Percentiles rank a stretch among this genome's conserved stretches.
These are phyloP conservation scores for Brachionus paranguensis DNA, from an alignment of 1,140 invertebrate species.

Conservation along the genomic window DNA sequence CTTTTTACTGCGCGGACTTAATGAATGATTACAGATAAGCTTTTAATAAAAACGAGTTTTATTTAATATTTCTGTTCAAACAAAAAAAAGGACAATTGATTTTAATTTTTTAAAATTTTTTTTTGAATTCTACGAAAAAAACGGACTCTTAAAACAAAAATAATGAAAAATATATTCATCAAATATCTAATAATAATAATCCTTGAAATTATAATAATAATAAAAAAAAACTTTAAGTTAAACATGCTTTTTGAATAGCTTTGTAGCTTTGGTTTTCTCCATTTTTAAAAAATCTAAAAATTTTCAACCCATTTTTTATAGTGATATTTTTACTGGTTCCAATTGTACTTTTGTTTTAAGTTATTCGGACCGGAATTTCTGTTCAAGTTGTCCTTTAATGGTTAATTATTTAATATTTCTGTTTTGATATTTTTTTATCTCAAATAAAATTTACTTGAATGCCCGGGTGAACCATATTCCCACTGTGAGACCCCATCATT, in stretches of 20 bases:
- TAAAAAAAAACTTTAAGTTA: neutral
- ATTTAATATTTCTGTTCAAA: slow-evolving; percentile 31
- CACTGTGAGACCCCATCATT: slow-evolving; percentile 5
- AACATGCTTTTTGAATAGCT: neutral
- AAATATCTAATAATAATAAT: slow-evolving; percentile 1
- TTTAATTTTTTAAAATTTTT: slow-evolving; percentile 1
- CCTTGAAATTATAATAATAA: neutral
- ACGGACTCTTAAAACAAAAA: slow-evolving; percentile 35
- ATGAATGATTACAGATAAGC: neutral
- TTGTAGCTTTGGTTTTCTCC: neutral
- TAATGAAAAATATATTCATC: slow-evolving; percentile 16
- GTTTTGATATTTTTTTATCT: neutral
- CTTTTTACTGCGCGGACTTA: neutral
- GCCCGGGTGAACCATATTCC: slow-evolving; percentile 8
- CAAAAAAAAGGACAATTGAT: slow-evolving; percentile 22
- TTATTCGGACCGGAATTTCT: neutral
- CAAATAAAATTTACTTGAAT: neutral
- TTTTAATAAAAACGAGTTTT: slow-evolving; percentile 33
- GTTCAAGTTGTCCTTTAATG: neutral
- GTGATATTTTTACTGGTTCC: neutral
- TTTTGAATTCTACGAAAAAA: slow-evolving; percentile 13
- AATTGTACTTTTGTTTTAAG: neutral
- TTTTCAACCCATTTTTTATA: neutral
- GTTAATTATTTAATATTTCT: neutral
- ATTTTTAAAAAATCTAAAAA: neutral